Conservation (phyloP, 2,888 invertebrate genomes). For the Patella caerulea region DNA sequence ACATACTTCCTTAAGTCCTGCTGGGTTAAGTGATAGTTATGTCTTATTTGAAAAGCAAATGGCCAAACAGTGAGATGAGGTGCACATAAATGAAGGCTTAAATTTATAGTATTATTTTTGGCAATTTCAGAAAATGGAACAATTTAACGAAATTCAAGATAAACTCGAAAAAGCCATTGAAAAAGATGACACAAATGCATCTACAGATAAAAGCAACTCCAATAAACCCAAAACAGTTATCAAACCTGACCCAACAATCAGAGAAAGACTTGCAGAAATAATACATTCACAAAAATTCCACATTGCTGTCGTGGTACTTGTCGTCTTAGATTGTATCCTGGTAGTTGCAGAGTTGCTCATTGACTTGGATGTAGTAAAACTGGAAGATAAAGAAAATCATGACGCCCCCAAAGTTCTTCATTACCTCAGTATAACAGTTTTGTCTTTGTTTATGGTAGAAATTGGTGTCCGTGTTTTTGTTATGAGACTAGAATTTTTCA, state of each 20-base stretch:
- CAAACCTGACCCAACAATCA: slow-evolving; percentile 49
- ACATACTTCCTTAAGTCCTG: no score
- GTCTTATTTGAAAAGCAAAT: no score
- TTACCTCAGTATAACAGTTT: slow-evolving; percentile 67
- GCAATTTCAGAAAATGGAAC: slow-evolving; percentile 57
- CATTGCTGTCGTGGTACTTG: slow-evolving; percentile 68
- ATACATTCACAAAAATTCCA: slow-evolving; percentile 67
- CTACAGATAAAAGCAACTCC: background rate
- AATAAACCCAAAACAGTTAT: slow-evolving; percentile 14
- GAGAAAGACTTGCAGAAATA: slow-evolving; percentile 52
- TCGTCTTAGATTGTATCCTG: slow-evolving; percentile 70
- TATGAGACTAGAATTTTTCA: slow-evolving; percentile 68
- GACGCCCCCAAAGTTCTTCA: slow-evolving; percentile 67
- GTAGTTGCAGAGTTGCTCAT: slow-evolving; percentile 71
- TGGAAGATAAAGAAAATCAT: slow-evolving; percentile 46
- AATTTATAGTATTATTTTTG: background rate
- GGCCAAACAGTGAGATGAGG: no score
- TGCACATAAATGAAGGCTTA: no score
- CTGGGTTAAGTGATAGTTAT: no score
- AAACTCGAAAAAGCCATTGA: slow-evolving; percentile 68
- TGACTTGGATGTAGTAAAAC: slow-evolving; percentile 66
- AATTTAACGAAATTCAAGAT: slow-evolving; percentile 67
- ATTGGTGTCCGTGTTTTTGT: slow-evolving; percentile 68
- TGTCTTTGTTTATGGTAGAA: slow-evolving; percentile 70
- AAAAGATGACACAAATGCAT: slow-evolving; percentile 57